Evolutionary conservation across 2,888 invertebrate genomes (phyloP), one percentile per base, ranked within the genome.

Genomic region (Ashinkailepas kermadecensis): DNA sequence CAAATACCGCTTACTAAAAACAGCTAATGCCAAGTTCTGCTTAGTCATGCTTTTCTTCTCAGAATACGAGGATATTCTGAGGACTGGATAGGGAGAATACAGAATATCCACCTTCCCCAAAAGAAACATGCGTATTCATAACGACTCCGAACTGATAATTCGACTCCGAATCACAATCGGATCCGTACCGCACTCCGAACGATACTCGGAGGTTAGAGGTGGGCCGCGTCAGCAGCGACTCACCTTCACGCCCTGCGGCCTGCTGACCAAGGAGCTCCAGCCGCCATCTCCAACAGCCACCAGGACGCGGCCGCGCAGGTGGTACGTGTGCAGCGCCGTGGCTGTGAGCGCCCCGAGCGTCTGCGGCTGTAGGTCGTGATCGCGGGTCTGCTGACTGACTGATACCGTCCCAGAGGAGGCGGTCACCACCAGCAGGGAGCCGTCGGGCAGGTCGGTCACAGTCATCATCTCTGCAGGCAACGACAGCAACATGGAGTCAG

Each of bases 261-360:
- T n/a, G 78, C 58, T 78, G 57, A 78, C 21, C 57, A 78, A 58
- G n/a, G 78, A 78, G 78, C 78, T 78, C 78, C 78, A 78, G 57
- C 78, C 78, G 13, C 57, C 78, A 23, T 78, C 78, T 10, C 57
- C 78, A 4, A 78, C 78, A 8, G 78, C 78, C 21, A 78, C 6
- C n/a, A 78, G 12, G 9, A 56, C 56, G 4, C 58, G 78, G n/a
- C 23, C 57, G 3, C 78, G 78, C 12, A 56, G n/a, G 0, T n/a
- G n/a, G 58, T n/a, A 78, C 23, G 58, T 23, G 58, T 11, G 23
- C 58, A 78, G 58, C 4, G 78, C n/a, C 3, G 58, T 23, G 57
- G 78, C 78, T 13, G 78, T 23, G 15, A 78, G 57, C 56, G 57
- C 23, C 0, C 78, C 58, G n/a, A 78, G 78, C 58, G 54, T n/a